phyloP scores from a whole-genome alignment of 1,140 invertebrate species.

The Babylonia areolata region DNA sequence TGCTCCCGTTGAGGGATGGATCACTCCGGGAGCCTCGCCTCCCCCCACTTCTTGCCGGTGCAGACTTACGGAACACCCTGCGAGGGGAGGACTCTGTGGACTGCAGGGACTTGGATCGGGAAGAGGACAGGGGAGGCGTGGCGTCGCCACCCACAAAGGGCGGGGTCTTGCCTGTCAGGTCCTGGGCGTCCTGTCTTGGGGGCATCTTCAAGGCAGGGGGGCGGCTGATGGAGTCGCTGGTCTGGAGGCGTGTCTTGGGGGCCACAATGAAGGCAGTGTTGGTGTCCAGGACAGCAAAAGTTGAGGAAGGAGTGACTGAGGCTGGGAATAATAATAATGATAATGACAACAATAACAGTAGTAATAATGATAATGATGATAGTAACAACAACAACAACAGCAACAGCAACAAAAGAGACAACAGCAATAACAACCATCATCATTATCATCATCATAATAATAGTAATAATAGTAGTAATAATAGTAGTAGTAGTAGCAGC shows the following conservation, averaged over 20 bases:
- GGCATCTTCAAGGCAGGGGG: slow-evolving; percentile 26
- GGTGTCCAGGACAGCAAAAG: slow-evolving; percentile 29
- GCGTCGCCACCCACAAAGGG: neutral
- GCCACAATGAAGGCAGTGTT: slow-evolving; percentile 22
- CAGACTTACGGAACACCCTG: neutral
- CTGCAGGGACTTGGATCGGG: neutral
- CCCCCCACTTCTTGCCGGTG: neutral
- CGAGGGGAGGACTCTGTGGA: neutral
- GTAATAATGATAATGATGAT: slow-evolving; percentile 20
- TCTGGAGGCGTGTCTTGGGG: neutral
- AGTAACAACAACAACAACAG: neutral
- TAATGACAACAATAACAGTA: neutral
- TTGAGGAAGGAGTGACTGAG: neutral
- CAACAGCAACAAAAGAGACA: too few relatives aligned
- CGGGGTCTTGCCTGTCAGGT: neutral
- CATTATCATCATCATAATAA: too few relatives aligned
- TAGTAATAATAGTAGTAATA: neutral
- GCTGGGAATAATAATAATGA: slow-evolving; percentile 16
- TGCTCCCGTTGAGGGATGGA: neutral
- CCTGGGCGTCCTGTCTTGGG: neutral
- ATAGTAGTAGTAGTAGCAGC: too few relatives aligned
- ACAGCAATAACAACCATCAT: too few relatives aligned
- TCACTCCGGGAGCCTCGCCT: neutral
- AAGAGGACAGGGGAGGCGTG: neutral
- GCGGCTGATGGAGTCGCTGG: neutral